Percentiles rank a stretch among this genome's conserved stretches.
phyloP scores from a whole-genome alignment of 2,888 invertebrate genomes.

The Orthosia gothica region DNA sequence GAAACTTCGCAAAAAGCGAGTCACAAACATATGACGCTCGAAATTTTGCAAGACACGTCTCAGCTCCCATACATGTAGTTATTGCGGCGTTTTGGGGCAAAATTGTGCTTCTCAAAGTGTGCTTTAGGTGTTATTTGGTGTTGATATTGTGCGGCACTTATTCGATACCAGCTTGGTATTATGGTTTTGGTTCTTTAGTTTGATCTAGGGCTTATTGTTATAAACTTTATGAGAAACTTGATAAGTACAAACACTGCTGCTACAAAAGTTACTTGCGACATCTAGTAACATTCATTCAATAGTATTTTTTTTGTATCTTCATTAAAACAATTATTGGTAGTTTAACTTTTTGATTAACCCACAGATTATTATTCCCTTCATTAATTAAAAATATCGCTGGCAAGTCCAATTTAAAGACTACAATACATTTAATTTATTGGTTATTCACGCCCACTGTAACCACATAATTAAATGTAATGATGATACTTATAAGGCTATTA shows the following conservation, averaged over 20 bases:
- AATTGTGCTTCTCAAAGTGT: slow-evolving; percentile 45
- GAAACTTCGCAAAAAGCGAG: slow-evolving; percentile 69
- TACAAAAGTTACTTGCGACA: not conserved
- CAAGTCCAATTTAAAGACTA: slow-evolving; percentile 17
- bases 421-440: slow-evolving; percentile 24
- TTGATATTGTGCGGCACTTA: slow-evolving; percentile 41
- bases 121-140: slow-evolving; percentile 43
- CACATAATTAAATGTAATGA: slow-evolving; percentile 41
- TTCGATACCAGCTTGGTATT: slow-evolving; percentile 25
- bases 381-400: slow-evolving; percentile 29
- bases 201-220: slow-evolving; percentile 10
- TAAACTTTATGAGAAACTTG: not conserved
- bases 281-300: not conserved
- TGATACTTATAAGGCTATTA: slow-evolving; percentile 36
- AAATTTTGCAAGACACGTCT: slow-evolving; percentile 78
- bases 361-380: not conserved
- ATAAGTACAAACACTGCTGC: not conserved
- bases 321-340: not conserved
- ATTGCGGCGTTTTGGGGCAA: slow-evolving; percentile 45
- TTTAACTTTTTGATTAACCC: not conserved
- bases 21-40: slow-evolving; percentile 78
- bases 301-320: not conserved
- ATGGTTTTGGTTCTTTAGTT: slow-evolving; percentile 6
- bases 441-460: slow-evolving; percentile 17
- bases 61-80: slow-evolving; percentile 49